Evolutionary conservation across 2,797 vertebrate species (phyloP), one percentile per base, ranked within the genome.

Genomic region (Syngnathus rostellatus): DNA sequence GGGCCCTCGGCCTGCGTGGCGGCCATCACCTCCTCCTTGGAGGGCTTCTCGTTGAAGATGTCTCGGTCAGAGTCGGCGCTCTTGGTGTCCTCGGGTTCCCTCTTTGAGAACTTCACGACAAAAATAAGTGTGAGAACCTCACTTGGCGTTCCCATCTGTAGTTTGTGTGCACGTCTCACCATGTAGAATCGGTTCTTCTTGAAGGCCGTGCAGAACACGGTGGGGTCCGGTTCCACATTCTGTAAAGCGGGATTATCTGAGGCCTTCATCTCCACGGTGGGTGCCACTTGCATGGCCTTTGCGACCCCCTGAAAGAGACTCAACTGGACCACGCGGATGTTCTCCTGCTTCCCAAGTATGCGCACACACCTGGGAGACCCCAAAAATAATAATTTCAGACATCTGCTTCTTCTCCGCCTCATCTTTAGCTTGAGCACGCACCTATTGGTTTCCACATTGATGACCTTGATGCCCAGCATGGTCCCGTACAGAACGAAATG

Each of bases 171-270:
- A n/a, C 0, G 0, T 50, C 78, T 80, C 72, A 98, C 97, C 95
- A 97, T 92, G 85, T 98, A 99, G 88, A 99, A 98, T 68, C 97
- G 94, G 72, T 98, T 99, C 88, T 99, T 99, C 84, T 99, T 99
- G 74, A 98, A 99, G 25, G 95, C 93, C 0, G 95, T 98, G 86
- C 95, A 98, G 84, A 98, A 92, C 69, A 99, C 85, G 72, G 93
- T 98, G 4, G 97, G 97, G 81, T 99, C 97, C 0, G 94, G 88
- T 77, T 93, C 93, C 1, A 89, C 66, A 72, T 89, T 94, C 71
- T 97, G 90, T 14, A 99, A 90, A 70, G 96, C 95, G 0, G 97
- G 97, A 80, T 98, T 99, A 79, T 98, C 96, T 0, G 95, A 98
- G 16, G 96, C 97, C 79, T 96, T 99, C 95, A 99, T 98, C 86